Percentiles rank a stretch among this genome's conserved stretches.
Evolutionary conservation across 2,113 vertebrate species (phyloP).

Genomic region (Recurvirostra avosetta): DNA sequence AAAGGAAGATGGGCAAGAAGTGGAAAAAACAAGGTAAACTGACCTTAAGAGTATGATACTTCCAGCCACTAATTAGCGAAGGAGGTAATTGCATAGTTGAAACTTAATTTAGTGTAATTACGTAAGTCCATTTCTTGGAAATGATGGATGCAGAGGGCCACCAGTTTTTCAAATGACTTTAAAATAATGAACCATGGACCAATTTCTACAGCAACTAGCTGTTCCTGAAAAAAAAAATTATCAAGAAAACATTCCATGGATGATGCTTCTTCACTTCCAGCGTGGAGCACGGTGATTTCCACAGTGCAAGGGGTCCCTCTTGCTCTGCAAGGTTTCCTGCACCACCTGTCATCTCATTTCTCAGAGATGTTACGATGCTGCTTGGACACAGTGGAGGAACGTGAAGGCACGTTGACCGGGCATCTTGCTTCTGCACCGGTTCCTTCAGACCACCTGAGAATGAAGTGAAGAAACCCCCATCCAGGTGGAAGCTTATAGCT

Average conservation of each 20-base stretch:
- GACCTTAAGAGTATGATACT: not conserved
- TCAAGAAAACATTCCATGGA: not conserved
- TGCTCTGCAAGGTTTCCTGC: not conserved
- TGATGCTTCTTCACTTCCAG: not conserved
- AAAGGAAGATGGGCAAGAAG: not conserved
- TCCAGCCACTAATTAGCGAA: not conserved
- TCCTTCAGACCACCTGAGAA: not conserved
- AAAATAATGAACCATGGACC: not conserved
- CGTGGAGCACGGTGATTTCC: not conserved
- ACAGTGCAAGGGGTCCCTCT: not conserved
- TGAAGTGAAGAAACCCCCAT: not conserved
- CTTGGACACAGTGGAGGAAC: not conserved
- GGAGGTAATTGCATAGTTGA: not conserved
- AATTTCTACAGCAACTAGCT: not conserved
- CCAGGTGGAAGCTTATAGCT: not conserved
- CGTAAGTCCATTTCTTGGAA: not conserved
- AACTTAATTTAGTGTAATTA: not conserved
- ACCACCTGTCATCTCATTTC: not conserved
- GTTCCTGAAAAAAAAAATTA: accelerated
- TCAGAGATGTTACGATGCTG: not conserved
- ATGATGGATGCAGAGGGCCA: not conserved
- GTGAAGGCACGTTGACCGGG: accelerated
- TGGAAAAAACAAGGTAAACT: not conserved
- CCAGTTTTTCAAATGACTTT: not conserved
- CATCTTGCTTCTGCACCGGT: not conserved